A percentile compares a stretch with the other conserved stretches of the same genome.
These are phyloP conservation scores for Marcusenius ussheri DNA, from an alignment of 2,113 vertebrate genomes.

Conservation along the genomic window DNA sequence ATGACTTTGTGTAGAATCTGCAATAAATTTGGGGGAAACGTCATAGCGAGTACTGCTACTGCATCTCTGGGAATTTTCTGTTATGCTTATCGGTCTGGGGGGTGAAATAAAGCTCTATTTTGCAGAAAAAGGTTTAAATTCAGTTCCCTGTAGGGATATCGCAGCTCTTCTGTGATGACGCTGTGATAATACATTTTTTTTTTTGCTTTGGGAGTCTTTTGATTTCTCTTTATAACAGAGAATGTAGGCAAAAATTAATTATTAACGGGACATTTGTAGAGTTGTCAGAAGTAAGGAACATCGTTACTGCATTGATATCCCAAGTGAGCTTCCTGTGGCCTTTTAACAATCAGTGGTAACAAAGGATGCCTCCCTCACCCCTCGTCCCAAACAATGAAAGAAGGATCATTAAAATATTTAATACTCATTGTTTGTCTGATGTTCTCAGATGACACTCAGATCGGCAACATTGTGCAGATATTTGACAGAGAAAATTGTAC, in stretches of 20 bases:
- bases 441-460: not conserved
- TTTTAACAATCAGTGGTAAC: not conserved
- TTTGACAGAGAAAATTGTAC: not conserved
- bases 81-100: not conserved
- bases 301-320: not conserved
- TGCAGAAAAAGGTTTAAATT: not conserved
- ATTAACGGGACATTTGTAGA: not conserved
- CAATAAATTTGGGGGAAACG: not conserved
- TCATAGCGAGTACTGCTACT: not conserved
- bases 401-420: not conserved
- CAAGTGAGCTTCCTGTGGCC: not conserved
- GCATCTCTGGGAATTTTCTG: not conserved
- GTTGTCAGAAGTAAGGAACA: not conserved
- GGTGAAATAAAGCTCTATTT: not conserved
- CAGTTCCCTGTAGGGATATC: not conserved
- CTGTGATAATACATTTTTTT: not conserved
- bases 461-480: not conserved
- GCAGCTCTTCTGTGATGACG: not conserved
- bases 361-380: not conserved
- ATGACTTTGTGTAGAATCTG: not conserved
- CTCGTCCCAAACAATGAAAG: not conserved
- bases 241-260: not conserved
- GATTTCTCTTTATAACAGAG: not conserved
- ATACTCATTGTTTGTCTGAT: not conserved
- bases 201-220: not conserved